A percentile compares a stretch with the other conserved stretches of the same genome.
Evolutionary conservation across 2,797 vertebrate genomes (phyloP).

Genomic region (Myiotriccus ornatus): DNA sequence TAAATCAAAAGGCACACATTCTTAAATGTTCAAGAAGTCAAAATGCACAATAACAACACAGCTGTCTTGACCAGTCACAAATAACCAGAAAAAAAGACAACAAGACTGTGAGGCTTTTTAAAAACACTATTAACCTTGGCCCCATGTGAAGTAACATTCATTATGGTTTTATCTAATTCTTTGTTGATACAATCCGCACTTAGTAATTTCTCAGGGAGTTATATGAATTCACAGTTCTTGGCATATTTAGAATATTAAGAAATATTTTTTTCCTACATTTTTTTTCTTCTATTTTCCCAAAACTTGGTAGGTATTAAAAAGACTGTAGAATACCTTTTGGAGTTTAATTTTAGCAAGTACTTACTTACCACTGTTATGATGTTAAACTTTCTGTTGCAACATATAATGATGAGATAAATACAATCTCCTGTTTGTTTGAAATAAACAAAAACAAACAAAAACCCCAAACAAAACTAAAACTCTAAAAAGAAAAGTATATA

Average conservation of each 20-base stretch:
- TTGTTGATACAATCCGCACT: not conserved
- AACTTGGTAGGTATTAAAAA: not conserved
- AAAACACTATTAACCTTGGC: not conserved
- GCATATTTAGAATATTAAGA: not conserved
- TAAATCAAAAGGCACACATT: not conserved
- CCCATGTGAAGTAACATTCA: not conserved
- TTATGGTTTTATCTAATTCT: not conserved
- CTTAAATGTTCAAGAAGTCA: not conserved
- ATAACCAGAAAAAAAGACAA: not conserved
- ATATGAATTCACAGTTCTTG: not conserved
- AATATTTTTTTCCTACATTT: not conserved
- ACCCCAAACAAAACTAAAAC: not conserved
- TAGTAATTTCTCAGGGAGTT: not conserved
- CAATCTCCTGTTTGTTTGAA: not conserved
- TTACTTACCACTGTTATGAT: not conserved
- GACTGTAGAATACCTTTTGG: not conserved
- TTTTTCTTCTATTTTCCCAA: not conserved
- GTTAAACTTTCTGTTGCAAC: not conserved
- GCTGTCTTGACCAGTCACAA: not conserved
- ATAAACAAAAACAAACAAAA: not conserved
- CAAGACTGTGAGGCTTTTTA: not conserved
- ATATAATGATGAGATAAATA: not conserved
- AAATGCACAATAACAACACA: not conserved
- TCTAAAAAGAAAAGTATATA: not conserved
- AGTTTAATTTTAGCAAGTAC: not conserved